phyloP scores from a whole-genome alignment of 2,113 vertebrate genomes.

The Ciconia boyciana region DNA sequence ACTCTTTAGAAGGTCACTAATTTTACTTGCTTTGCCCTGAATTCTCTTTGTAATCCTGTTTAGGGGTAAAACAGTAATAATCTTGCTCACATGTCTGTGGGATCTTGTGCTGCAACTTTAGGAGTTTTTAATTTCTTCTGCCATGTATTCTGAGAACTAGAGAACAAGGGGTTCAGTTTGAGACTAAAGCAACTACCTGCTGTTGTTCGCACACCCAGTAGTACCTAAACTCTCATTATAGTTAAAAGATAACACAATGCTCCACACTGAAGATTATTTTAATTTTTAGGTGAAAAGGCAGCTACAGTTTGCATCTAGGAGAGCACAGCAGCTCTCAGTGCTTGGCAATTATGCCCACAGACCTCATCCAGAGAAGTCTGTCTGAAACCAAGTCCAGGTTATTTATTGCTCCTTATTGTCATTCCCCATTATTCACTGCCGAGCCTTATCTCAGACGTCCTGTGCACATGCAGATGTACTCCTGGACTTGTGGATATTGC shows the following conservation, averaged over 20 bases:
- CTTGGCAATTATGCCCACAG: background rate
- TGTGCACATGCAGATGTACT: background rate
- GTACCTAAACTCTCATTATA: background rate
- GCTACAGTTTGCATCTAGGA: background rate
- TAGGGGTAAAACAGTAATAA: background rate
- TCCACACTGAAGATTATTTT: background rate
- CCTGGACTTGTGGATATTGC: background rate
- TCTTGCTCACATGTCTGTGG: background rate
- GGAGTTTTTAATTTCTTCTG: background rate
- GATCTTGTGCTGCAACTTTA: background rate
- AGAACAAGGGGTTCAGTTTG: background rate
- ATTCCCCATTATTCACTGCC: background rate
- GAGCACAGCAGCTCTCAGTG: background rate
- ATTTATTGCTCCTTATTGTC: background rate
- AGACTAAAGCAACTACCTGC: background rate
- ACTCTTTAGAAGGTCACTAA: background rate
- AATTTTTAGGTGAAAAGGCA: background rate
- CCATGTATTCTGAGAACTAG: background rate
- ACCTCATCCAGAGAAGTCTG: background rate
- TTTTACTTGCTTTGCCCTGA: background rate
- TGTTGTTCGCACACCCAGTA: background rate
- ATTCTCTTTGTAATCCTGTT: slow-evolving; percentile 14
- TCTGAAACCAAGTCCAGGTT: background rate
- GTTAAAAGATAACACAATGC: background rate
- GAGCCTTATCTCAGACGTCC: background rate